Conservation (phyloP, 2,113 vertebrate species). For the Dascyllus trimaculatus region DNA sequence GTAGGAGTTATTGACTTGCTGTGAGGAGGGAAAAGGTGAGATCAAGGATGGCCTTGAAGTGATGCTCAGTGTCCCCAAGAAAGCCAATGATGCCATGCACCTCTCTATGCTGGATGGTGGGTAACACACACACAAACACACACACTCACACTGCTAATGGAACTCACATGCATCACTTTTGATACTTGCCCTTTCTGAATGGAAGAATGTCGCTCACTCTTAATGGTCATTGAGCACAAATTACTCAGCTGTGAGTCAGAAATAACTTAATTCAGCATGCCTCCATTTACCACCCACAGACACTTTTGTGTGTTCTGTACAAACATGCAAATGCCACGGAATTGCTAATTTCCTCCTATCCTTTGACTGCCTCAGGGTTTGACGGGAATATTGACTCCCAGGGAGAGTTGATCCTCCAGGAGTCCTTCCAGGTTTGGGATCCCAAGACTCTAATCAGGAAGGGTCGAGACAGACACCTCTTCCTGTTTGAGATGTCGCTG, state of each 20-base stretch:
- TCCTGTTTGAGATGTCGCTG: conserved; percentile 99
- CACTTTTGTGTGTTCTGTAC: conserved; percentile 11
- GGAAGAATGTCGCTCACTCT: background rate
- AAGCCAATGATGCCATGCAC: conserved; percentile 99
- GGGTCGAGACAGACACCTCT: conserved; percentile 96
- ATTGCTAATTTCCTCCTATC: background rate
- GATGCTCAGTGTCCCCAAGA: conserved; percentile 99
- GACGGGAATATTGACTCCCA: conserved; percentile 99
- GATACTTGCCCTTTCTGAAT: conserved; percentile 2
- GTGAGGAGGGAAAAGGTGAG: conserved; percentile 98
- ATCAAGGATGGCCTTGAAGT: conserved; percentile 99
- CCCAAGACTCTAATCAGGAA: conserved; percentile 98
- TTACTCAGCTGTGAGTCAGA: conserved; percentile 37
- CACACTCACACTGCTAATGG: background rate
- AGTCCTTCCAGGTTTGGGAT: conserved; percentile 99
- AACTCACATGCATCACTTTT: background rate
- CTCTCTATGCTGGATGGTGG: conserved; percentile 99
- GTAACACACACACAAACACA: conserved; percentile 9
- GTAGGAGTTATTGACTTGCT: conserved; percentile 97
- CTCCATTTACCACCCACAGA: conserved; percentile 30
- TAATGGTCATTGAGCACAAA: conserved; percentile 6
- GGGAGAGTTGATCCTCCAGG: conserved; percentile 98
- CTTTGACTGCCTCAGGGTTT: conserved; percentile 86
- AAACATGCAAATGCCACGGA: background rate
- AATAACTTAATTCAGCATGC: conserved; percentile 1